Evolutionary conservation across 2,888 invertebrate species (phyloP).

Genomic region (Choreutis nemorana): DNA sequence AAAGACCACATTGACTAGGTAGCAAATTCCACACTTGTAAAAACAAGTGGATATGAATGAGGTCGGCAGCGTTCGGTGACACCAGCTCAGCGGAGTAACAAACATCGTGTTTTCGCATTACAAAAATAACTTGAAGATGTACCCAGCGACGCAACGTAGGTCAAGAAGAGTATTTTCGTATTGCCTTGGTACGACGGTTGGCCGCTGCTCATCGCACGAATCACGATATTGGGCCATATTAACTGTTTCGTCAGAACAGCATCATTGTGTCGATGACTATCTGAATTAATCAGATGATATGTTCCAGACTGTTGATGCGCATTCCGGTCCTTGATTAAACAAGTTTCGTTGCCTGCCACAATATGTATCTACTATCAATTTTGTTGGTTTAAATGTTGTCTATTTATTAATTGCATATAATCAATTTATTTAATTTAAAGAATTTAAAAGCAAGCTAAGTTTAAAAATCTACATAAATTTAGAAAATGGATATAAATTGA

Average conservation of each 20-base stretch:
- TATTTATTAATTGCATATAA: too few relatives aligned
- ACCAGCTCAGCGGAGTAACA: not conserved
- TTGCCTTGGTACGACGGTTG: constrained; percentile 65
- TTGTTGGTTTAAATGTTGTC: too few relatives aligned
- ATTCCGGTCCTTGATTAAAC: not conserved
- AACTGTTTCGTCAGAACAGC: constrained; percentile 48
- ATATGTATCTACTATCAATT: too few relatives aligned
- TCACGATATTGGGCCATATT: constrained; percentile 54
- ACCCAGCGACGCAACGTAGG: constrained; percentile 49
- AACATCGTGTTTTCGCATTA: constrained; percentile 19
- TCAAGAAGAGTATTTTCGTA: constrained; percentile 57
- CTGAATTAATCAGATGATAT: not conserved
- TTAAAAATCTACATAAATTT: too few relatives aligned
- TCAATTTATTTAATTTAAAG: too few relatives aligned
- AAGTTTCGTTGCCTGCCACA: too few relatives aligned
- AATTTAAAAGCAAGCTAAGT: too few relatives aligned
- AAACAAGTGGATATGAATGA: too few relatives aligned
- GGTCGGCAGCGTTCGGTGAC: not conserved
- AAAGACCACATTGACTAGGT: too few relatives aligned
- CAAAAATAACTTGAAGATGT: constrained; percentile 35
- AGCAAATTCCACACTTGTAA: too few relatives aligned
- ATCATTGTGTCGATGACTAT: constrained; percentile 11
- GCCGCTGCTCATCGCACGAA: constrained; percentile 50
- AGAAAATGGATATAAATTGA: too few relatives aligned
- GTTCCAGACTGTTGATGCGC: not conserved